Base-by-base conservation (phyloP, 2,113 vertebrate species). In the Pelvicachromis taeniatus region DNA sequence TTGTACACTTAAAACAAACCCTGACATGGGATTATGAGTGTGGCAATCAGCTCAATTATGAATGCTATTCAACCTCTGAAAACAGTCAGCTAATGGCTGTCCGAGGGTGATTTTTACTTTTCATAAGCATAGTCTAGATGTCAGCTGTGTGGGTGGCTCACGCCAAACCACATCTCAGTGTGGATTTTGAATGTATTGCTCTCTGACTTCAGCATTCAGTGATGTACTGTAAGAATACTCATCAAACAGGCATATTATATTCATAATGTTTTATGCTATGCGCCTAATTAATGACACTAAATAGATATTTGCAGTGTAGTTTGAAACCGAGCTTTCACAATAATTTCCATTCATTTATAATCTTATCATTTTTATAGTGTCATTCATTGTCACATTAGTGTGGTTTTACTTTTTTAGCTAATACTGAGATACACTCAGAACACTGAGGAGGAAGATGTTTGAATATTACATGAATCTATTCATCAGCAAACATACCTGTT, bases 1-100 rank as follows among this genome's bases (percentile, higher is more conserved):
- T 91, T 50, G 85, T 80, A 82, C 93, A 95, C 96, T 95, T 95
- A 93, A 95, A 95, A 91, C 91, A 93, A 94, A 96, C 88, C 94
- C 93, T 95, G 94, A 95, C 94, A 94, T 88, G 85, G 86, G 89
- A 93, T 91, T 94, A 86, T 90, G 86, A 94, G 90, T 82, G 81
- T 81, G 80, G 88, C 89, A 94, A 93, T 94, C 91, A 94, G 85
- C 86, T 89, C 65, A 87, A 87, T 92, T 85, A 82, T 77, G 81
- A 83, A 89, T 83, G 21, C 33, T 50, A 35, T 84, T 90, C 40
- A 85, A 77, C 53, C 48, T 78, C 17, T 12, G 38, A 55, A 80
- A 91, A 94, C 77, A 81, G 52, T 33, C 16, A 5, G 54, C 29
- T 82, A 85, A 82, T 80, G 45, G 31, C 23, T 38, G 87, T 53